Evolutionary conservation across 2,113 vertebrate species (phyloP).

Genomic region (Struthidea cinerea): DNA sequence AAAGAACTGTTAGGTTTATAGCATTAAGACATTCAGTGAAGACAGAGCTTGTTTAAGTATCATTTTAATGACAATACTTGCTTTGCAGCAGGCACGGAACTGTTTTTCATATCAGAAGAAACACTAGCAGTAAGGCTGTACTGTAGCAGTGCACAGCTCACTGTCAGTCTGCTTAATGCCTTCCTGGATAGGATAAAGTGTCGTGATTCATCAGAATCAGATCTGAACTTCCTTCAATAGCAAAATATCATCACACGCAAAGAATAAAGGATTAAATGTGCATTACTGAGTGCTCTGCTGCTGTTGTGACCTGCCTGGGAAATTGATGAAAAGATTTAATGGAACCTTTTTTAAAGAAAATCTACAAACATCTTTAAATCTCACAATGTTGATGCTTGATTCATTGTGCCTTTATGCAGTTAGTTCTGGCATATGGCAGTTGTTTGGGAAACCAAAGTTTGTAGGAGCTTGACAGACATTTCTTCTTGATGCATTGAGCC

Average conservation of each 20-base stretch:
- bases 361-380: neutral
- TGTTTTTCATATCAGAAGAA: neutral
- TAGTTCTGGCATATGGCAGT: constrained; percentile 32
- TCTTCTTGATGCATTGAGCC: constrained; percentile 39
- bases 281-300: neutral
- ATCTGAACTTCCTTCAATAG: neutral
- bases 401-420: neutral
- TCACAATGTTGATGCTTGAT: neutral
- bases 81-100: neutral
- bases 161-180: neutral
- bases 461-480: constrained; percentile 48
- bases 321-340: neutral
- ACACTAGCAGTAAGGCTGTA: neutral
- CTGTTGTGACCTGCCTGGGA: neutral
- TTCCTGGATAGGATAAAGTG: neutral
- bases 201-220: neutral
- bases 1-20: neutral
- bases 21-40: neutral
- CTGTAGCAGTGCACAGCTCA: accelerated
- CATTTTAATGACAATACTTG: neutral
- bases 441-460: constrained; percentile 51
- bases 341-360: neutral
- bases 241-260: neutral
- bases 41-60: neutral
- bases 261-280: neutral